Evolutionary conservation across 23 tunicate genomes (phyloP).

Genomic region (Ciona savignyi): DNA sequence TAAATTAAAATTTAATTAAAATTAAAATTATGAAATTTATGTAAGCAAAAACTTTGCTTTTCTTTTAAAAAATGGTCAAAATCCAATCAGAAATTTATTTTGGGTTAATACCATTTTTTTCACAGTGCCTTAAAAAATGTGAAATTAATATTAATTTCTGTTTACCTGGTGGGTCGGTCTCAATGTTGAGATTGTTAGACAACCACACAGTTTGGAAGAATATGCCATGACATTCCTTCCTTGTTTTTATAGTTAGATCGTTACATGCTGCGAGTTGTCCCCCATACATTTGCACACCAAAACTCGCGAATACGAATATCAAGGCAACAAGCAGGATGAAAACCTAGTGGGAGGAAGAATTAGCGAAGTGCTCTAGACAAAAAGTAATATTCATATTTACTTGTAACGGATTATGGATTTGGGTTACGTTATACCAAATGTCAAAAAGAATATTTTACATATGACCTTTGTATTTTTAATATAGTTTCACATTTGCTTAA

Average conservation of each 20-base stretch:
- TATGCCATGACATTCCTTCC: conserved; percentile 68
- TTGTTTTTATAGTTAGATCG: conserved; percentile 46
- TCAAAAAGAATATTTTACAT: too few relatives aligned
- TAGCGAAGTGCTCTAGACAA: neutral
- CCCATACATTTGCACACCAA: conserved; percentile 96
- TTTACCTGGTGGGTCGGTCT: conserved; percentile 42
- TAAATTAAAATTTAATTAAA: neutral
- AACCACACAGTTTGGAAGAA: conserved; percentile 92
- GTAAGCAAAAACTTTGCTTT: too few relatives aligned
- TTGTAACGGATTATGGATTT: too few relatives aligned
- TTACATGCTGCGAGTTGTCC: conserved; percentile 92
- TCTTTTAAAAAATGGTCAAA: too few relatives aligned
- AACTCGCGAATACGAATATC: conserved; percentile 89
- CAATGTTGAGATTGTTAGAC: conserved; percentile 46
- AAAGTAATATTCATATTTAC: neutral
- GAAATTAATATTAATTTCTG: too few relatives aligned
- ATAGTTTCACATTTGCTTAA: too few relatives aligned
- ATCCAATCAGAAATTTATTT: too few relatives aligned
- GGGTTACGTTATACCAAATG: too few relatives aligned
- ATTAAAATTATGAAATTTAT: neutral
- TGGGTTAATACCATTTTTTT: too few relatives aligned
- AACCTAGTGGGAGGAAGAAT: conserved; percentile 62
- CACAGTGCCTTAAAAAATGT: too few relatives aligned
- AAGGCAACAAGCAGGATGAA: conserved; percentile 69
- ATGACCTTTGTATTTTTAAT: too few relatives aligned